Evolutionary conservation across 64 coral and sea anemone species (phyloP), one percentile per base, ranked within the genome.

Genomic region (Stichodactyla helianthus): DNA sequence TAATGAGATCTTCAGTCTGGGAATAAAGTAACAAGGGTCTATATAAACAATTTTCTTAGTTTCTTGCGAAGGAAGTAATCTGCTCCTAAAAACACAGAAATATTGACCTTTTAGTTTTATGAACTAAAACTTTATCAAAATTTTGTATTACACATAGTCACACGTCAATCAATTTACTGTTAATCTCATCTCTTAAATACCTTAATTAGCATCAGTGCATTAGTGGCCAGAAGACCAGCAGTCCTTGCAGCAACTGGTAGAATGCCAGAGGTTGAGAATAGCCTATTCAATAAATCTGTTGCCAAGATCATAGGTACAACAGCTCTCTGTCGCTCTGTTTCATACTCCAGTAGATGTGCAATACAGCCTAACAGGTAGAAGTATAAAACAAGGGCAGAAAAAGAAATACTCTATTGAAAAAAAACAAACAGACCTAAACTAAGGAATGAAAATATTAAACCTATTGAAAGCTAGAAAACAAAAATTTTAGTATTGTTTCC

Each of bases 301-400:
- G 88, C 97, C 59, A 78, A 83, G 62, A 99, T 99, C 93, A 99
- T 95, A 14, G 93, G 89, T 1, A 94, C 87, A 11, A 93, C 97
- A 83, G 71, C 78, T 60, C 84, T 88, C 82, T 99, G 97, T 6
- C 97, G 90, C 35, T 87, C 91, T 50, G 97, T 99, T 85, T 99
- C 97, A 83, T 99, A 99, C 27, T 89, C 77, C 44, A 94, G 87
- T 16, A 99, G 88, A 86, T 99, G 89, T 11, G 82, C 84, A 59
- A 99, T 52, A 77, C 65, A 84, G 51, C 97, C 97, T 99, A 51
- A 85, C 53, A 54, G 28, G 18, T 10, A 71, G 65, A 71, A 71
- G 35, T 44, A 44, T 44, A 44, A 27, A 71, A 6, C 9, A 71
- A 71, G 87, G 54, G 59, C 1, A 53, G 8, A 13, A 59, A 25